Base-by-base conservation (phyloP, 30 jellyfish, hydroid and myxozoan species). In the Turritopsis rubra region DNA sequence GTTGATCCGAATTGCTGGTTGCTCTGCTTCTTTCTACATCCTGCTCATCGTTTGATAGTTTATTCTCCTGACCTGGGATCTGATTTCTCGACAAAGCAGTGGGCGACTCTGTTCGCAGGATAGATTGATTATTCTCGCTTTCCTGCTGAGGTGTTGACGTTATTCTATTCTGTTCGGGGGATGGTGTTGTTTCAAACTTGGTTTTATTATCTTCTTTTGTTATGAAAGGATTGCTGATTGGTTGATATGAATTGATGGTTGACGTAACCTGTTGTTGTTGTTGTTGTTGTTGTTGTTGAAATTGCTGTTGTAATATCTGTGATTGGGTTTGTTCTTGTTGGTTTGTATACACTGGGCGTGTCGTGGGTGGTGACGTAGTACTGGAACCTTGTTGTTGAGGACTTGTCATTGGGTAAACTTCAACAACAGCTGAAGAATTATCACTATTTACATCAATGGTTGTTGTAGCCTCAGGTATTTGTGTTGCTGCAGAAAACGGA, bases 71-170 rank as follows among this genome's bases (percentile, higher is more conserved):
- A n/a, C 77, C 77, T n/a, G 77, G 77, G 30, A 68, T 68, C 28
- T 27, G 77, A 68, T 68, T 68, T 19, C 77, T 68, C 30, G 77
- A 68, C 21, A 68, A 68, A 68, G 31, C 77, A 27, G 77, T n/a
- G 16, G 77, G 77, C 8, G 77, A 23, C 8, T 5, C 60, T 3
- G 60, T 41, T 41, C 60, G 5, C 13, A 41, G 60, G 60, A 13
- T 41, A 3, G 60, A 3, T 41, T 41, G 60, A 13, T 41, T 41
- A 41, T 41, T 3, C 60, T 3, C 60, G 60, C 13, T 41, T 13
- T 41, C 60, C 5, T 41, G 9, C 13, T 5, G 5, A 3, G 5
- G 60, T 41, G 60, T 41, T 41, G 60, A 41, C 13, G 60, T 41
- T 41, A 13, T 13, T 41, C 13, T 41, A 13, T 41, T 41, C 13